Conservation (phyloP, 2,888 invertebrate species). For the Eretmocerus hayati region DNA sequence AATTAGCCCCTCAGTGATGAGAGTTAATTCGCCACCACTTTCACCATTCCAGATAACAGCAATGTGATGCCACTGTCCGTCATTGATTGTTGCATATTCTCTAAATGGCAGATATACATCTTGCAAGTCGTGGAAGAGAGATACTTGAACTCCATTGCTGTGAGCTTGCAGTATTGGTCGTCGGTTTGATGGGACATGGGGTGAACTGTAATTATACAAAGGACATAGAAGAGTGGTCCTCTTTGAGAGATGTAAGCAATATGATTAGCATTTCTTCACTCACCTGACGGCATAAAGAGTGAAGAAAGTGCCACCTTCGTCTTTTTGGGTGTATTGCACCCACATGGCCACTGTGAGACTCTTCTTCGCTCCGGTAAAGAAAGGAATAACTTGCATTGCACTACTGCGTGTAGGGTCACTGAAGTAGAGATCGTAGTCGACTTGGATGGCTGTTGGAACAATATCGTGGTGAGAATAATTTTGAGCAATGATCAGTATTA, state of each 20-base stretch:
- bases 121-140: constrained; percentile 79
- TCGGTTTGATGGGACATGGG: constrained; percentile 69
- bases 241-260: no score
- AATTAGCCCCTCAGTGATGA: constrained; percentile 93
- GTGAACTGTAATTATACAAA: constrained; percentile 57
- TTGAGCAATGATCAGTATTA: neutral
- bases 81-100: constrained; percentile 88
- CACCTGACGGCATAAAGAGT: constrained; percentile 85
- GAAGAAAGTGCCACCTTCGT: constrained; percentile 89
- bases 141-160: constrained; percentile 87
- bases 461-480: constrained; percentile 8
- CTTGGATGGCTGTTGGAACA: constrained; percentile 75
- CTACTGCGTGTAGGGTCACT: constrained; percentile 84
- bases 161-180: constrained; percentile 84
- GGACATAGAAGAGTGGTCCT: no score
- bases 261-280: constrained; percentile 32
- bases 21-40: constrained; percentile 75
- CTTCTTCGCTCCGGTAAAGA: constrained; percentile 68
- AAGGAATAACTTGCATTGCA: constrained; percentile 88
- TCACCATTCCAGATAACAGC: constrained; percentile 91
- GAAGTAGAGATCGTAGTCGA: constrained; percentile 96
- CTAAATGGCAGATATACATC: constrained; percentile 86
- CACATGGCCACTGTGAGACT: constrained; percentile 89
- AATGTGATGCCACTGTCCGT: constrained; percentile 95
- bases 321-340: constrained; percentile 89